phyloP scores from a whole-genome alignment of 2,888 invertebrate genomes.

The Apodemia mormo region DNA sequence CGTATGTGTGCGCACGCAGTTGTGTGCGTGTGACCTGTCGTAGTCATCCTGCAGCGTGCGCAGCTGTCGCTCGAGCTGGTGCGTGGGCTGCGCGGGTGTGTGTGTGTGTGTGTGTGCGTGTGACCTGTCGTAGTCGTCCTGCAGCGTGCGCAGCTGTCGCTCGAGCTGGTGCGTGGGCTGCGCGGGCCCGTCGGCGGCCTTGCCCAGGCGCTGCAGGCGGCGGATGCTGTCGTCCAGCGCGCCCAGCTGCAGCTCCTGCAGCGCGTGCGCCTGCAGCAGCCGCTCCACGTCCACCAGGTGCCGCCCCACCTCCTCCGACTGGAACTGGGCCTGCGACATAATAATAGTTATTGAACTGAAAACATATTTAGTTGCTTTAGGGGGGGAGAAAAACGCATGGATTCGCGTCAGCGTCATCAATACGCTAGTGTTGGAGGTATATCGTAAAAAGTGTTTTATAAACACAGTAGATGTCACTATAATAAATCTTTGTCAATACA shows the following conservation, averaged over 20 bases:
- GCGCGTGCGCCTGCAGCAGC: constrained; percentile 94
- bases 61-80: constrained; percentile 53
- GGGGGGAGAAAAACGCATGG: too few relatives aligned
- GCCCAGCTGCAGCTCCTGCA: constrained; percentile 95
- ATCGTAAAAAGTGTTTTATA: too few relatives aligned
- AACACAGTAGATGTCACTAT: too few relatives aligned
- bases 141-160: constrained; percentile 88
- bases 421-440: too few relatives aligned
- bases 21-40: constrained; percentile 75
- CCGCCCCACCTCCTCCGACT: constrained; percentile 94
- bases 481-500: too few relatives aligned
- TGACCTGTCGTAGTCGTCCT: constrained; percentile 88
- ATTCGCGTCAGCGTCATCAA: too few relatives aligned
- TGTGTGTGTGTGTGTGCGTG: background rate
- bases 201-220: constrained; percentile 84
- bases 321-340: constrained; percentile 82
- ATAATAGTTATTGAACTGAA: too few relatives aligned
- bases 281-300: constrained; percentile 98
- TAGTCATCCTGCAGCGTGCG: constrained; percentile 90
- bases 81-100: background rate
- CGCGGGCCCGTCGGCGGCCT: constrained; percentile 74
- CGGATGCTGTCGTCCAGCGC: constrained; percentile 93
- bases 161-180: constrained; percentile 88
- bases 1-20: background rate
- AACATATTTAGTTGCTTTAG: too few relatives aligned